A percentile compares a stretch with the other conserved stretches of the same genome.
phyloP scores from a whole-genome alignment of 2,113 vertebrate species.

The Rutilus rutilus region DNA sequence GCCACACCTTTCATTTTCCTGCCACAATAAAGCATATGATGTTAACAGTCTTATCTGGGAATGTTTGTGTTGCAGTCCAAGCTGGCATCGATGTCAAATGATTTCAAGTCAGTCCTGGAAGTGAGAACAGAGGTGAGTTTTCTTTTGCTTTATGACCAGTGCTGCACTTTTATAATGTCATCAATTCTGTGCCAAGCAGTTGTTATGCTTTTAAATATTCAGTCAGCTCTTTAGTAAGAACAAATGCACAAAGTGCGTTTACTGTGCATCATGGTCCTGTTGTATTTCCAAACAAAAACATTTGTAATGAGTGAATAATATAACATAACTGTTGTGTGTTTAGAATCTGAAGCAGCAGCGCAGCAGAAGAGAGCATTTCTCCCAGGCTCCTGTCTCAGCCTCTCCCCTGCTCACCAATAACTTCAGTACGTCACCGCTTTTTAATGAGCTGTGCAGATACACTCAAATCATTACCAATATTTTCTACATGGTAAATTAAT shows the following conservation, averaged over 20 bases:
- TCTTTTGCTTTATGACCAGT: background rate
- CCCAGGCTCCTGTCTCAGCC: constrained; percentile 78
- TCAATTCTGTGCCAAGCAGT: background rate
- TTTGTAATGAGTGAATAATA: background rate
- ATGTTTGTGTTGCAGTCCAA: constrained; percentile 80
- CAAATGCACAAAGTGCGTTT: background rate
- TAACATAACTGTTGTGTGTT: background rate
- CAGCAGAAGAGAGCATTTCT: constrained; percentile 90
- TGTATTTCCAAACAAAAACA: background rate
- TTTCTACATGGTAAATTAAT: background rate
- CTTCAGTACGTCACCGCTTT: constrained; percentile 78
- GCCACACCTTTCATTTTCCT: background rate
- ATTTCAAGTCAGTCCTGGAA: constrained; percentile 94
- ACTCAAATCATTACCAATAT: background rate
- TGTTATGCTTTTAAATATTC: background rate
- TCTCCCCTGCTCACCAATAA: constrained; percentile 83
- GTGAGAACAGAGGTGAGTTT: constrained; percentile 89
- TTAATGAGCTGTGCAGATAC: background rate
- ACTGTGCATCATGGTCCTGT: background rate
- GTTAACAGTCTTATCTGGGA: constrained; percentile 30
- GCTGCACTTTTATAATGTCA: background rate
- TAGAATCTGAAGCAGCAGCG: constrained; percentile 94
- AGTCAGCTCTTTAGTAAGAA: background rate
- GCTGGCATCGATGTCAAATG: constrained; percentile 92
- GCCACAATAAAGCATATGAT: background rate